Evolutionary conservation across 2,888 invertebrate species (phyloP).

Genomic region (Chamaedrilus cognettii): DNA sequence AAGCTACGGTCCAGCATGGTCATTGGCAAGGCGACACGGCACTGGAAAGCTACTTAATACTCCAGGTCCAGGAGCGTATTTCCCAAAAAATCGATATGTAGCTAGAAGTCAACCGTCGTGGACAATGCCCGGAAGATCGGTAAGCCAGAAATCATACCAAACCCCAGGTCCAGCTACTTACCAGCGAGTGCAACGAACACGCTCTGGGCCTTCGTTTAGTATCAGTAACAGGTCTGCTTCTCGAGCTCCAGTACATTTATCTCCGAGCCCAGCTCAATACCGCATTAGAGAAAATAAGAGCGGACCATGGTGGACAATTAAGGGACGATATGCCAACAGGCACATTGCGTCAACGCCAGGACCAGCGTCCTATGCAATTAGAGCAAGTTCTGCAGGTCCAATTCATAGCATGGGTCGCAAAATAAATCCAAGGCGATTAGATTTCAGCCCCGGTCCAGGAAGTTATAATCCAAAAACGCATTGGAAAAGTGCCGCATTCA

Average conservation of each 20-base stretch:
- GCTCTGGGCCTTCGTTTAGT: conserved; percentile 1
- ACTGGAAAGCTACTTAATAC: not conserved
- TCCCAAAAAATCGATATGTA: not conserved
- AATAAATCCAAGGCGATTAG: not conserved
- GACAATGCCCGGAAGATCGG: too few species aligned
- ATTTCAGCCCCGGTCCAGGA: conserved; percentile 8
- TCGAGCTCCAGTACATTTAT: too few species aligned
- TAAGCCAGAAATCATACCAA: too few species aligned
- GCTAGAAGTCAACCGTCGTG: too few species aligned
- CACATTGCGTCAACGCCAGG: not conserved
- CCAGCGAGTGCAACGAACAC: not conserved
- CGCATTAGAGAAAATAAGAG: too few species aligned
- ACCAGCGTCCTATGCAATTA: not conserved
- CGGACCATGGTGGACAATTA: conserved; percentile 16
- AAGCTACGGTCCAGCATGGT: conserved; percentile 10
- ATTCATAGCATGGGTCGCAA: conserved; percentile 5
- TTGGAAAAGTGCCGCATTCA: conserved; percentile 3
- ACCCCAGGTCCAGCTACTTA: conserved; percentile 15
- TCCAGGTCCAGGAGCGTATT: conserved; percentile 11
- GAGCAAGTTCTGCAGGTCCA: not conserved
- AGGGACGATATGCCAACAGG: not conserved
- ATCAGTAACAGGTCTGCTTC: too few species aligned
- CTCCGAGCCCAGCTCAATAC: too few species aligned
- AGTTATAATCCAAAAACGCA: not conserved
- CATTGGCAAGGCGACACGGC: conserved; percentile 3